These are phyloP conservation scores for Drosophila azteca DNA, from an alignment of 1,140 invertebrate genomes.

Conservation along the genomic window DNA sequence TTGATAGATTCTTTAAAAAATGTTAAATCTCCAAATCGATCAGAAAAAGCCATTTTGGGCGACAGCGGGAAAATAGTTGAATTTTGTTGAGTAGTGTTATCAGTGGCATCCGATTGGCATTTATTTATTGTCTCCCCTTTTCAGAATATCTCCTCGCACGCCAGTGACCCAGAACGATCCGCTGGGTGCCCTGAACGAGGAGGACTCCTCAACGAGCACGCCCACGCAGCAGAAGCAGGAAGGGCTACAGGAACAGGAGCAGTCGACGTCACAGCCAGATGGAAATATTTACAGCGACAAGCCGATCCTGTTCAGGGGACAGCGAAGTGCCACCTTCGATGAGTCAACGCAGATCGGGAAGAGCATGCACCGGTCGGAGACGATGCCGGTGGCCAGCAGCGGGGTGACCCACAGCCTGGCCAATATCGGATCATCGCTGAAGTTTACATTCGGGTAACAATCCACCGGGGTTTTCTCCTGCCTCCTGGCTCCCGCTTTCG, in stretches of 20 bases:
- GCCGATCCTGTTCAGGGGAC: slow-evolving; percentile 85
- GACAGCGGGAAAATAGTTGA: too few relatives aligned
- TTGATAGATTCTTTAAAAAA: too few relatives aligned
- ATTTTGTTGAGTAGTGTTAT: too few relatives aligned
- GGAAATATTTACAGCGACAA: slow-evolving; percentile 84
- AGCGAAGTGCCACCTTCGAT: slow-evolving; percentile 86
- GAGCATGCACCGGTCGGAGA: slow-evolving; percentile 90
- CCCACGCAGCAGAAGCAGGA: slow-evolving; percentile 39
- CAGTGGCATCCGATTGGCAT: neutral
- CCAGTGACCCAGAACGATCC: slow-evolving; percentile 96
- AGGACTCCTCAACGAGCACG: slow-evolving; percentile 53
- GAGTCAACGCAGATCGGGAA: slow-evolving; percentile 84
- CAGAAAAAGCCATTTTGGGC: too few relatives aligned
- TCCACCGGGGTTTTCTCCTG: neutral
- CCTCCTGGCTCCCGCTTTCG: neutral
- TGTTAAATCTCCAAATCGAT: too few relatives aligned
- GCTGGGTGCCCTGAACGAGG: slow-evolving; percentile 90
- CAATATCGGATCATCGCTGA: slow-evolving; percentile 90
- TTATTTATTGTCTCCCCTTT: neutral
- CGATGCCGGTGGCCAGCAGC: slow-evolving; percentile 88
- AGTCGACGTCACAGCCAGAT: slow-evolving; percentile 40
- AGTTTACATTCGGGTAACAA: slow-evolving; percentile 91
- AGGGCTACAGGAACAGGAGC: slow-evolving; percentile 8
- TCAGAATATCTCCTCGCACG: slow-evolving; percentile 88
- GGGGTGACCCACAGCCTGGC: slow-evolving; percentile 89